Base-by-base conservation (phyloP, 1,140 invertebrate species). In the Drosophila setifemur region DNA sequence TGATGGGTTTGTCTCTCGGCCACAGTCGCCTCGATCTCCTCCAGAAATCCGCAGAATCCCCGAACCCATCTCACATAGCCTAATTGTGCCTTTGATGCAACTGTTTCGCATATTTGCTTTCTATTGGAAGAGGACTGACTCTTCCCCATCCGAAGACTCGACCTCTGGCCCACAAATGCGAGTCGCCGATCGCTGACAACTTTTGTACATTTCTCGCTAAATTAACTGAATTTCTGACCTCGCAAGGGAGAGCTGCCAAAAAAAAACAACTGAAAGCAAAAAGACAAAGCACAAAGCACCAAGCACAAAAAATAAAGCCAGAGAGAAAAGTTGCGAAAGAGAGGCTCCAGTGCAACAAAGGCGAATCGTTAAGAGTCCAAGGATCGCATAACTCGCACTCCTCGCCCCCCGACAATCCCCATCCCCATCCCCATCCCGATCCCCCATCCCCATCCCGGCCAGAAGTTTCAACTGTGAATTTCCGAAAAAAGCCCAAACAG, bases 151-250 rank as follows among this genome's bases (percentile, higher is more conserved):
- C 47, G 53, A 52, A 33, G 28, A 26, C n/a, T 35, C 73, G 73
- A 79, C 74, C 79, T 76, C 75, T 86, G 70, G 47, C 43, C 55
- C 39, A 43, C 49, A 37, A 33, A n/a, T 45, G 58, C 54, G 31
- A 35, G 33, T 25, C 55, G 31, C 29, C 28, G 40, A 61, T 49
- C 50, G 75, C 81, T 76, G 81, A 86, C 81, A 86, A 86, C 76
- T 86, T 86, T 86, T 76, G 81, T 86, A 73, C 76, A 86, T 86
- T 86, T 86, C 75, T 86, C 63, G 76, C 63, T 86, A 86, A 86
- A 86, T 86, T 86, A 86, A 86, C 81, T 81, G 81, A 86, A 86
- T 86, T 86, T 86, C 76, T 86, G 81, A 86, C 82, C 75, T 74
- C 64, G 82, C 61, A 57, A 60, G 64, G 73, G 69, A 45, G 69